Evolutionary conservation across 2,888 invertebrate species (phyloP), one percentile per base, ranked within the genome.

Genomic region (Agrypnus murinus): DNA sequence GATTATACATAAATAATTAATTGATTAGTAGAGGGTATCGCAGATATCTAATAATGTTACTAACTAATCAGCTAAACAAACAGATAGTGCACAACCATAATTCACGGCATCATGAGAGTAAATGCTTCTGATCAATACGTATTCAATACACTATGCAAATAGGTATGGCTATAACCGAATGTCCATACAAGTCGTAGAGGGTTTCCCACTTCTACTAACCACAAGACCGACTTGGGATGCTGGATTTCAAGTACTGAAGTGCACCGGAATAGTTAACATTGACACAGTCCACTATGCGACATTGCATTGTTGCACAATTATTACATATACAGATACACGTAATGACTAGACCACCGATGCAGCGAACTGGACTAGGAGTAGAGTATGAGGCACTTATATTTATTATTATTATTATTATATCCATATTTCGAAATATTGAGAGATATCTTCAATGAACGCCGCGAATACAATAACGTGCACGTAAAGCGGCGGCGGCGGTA

Each of bases 31-130:
- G 85, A 25, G 65, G 58, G 85, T 85, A 85, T 85, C 84, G 84
- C 81, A 80, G 79, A 84, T 85, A 86, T 86, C 86, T 86, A 86
- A 86, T 86, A 85, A 85, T 83, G 85, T 84, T 84, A 84, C 85
- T 84, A 84, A 84, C 85, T 85, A 86, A 86, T 86, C 85, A 86
- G 84, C 85, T 85, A 86, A 85, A 86, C 85, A 86, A 86, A 86
- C 84, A 86, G 86, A 86, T 86, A 86, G 85, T 82, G 84, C 83
- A 82, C 84, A 81, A 83, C 84, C 85, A 85, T 86, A 85, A 86
- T 85, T 86, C 84, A 85, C 82, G 81, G 84, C 83, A 84, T 84
- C 84, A 81, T 77, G 81, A 82, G 83, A 83, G 83, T 83, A 84
- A 84, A 83, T 83, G 83, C 82, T 81, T 80, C 78, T 85, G 84